Conservation (phyloP, 2,888 invertebrate species). For the Nephrotoma flavescens region DNA sequence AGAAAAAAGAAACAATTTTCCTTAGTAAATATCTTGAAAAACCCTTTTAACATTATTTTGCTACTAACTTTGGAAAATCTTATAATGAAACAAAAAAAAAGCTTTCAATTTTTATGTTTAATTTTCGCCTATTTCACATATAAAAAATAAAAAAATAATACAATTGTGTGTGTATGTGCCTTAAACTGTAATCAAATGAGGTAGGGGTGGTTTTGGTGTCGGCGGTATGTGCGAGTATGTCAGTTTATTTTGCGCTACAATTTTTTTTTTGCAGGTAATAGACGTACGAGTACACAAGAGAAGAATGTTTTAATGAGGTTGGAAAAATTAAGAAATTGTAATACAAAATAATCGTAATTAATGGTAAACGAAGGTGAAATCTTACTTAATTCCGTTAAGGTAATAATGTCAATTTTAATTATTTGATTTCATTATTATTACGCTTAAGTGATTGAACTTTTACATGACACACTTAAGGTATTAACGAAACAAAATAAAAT, state of each 20-base stretch:
- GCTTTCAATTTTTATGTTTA: not conserved
- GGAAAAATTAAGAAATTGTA: not conserved
- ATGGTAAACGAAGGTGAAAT: not conserved
- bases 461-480: not conserved
- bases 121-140: not conserved
- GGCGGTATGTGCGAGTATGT: not conserved
- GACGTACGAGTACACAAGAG: not conserved
- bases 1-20: not conserved
- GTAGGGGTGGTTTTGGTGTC: not conserved
- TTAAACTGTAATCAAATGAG: not conserved
- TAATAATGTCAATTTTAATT: not conserved
- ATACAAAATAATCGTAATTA: not conserved
- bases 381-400: not conserved
- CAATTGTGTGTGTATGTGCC: not conserved
- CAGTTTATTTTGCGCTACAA: not conserved
- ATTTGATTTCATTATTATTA: not conserved
- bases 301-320: not conserved
- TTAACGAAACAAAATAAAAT: not conserved
- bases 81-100: not conserved
- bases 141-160: not conserved
- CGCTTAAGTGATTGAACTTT: not conserved
- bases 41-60: not conserved
- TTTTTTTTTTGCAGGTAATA: not conserved
- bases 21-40: not conserved
- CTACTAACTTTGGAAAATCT: not conserved